Evolutionary conservation across 2,113 vertebrate genomes (phyloP), one percentile per base, ranked within the genome.

Genomic region (Australoheros scitulus): DNA sequence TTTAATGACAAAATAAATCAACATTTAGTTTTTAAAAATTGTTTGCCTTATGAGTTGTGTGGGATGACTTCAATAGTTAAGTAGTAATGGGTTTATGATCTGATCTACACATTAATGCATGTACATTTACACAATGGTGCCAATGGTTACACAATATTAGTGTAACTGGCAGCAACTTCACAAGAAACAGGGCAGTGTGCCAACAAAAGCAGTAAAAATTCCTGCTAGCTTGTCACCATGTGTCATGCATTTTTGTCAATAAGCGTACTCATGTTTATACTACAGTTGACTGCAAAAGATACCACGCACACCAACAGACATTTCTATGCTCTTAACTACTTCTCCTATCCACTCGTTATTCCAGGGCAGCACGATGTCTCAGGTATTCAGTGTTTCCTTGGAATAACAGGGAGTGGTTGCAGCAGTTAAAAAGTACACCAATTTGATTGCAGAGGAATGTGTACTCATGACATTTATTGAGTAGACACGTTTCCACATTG

Each of bases 291-390:
- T 32, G 32, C 32, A 78, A 56, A 55, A 84, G 20, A 50, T 47
- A 26, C 59, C 18, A 70, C 36, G 24, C 65, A 43, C 41, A 26
- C 38, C 41, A n/a, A 61, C 10, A 59, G 3, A 41, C 20, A 55
- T 26, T 9, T 15, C 9, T 3, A 29, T 8, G 58, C 50, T 10
- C 14, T 60, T 10, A 24, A 52, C 32, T 18, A 11, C 17, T 38
- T 32, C 59, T 68, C 52, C 36, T 15, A 24, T 57, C 14, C 13
- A 24, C 77, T 58, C 18, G 74, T 78, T 83, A 57, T 79, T 89
- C 41, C 52, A 61, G 50, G 61, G 36, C 7, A 5, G 34, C 22
- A 56, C 50, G 65, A 15, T 9, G 58, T 59, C 70, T 77, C 38
- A 56, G 72, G 63, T 22, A 79, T 59, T n/a, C 11, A 64, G 34